A percentile compares a stretch with the other conserved stretches of the same genome.
These are phyloP conservation scores for Orientallactaga sibirica DNA, from an alignment of 2,797 vertebrate species.

Conservation along the genomic window DNA sequence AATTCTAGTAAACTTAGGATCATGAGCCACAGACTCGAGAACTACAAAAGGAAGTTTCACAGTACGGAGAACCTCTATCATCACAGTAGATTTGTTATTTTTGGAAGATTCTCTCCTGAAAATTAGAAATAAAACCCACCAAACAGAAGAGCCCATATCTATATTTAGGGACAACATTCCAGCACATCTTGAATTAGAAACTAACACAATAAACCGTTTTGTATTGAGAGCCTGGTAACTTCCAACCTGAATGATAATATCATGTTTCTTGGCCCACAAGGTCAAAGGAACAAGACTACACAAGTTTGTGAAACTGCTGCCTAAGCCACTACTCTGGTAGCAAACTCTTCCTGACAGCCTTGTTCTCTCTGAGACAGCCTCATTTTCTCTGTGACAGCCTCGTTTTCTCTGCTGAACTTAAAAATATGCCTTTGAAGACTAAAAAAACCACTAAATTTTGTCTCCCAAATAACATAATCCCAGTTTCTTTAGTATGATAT, in stretches of 20 bases:
- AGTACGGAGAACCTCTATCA: not conserved
- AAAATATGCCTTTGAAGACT: not conserved
- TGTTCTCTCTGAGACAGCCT: not conserved
- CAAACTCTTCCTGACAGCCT: not conserved
- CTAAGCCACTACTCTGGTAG: conserved; percentile 36
- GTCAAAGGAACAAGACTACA: not conserved
- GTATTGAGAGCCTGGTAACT: conserved; percentile 9
- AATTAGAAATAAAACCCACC: conserved; percentile 44
- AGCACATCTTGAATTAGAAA: not conserved
- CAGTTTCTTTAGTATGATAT: conserved; percentile 9
- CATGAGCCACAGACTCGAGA: not conserved
- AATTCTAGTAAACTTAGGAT: not conserved
- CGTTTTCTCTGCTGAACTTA: not conserved
- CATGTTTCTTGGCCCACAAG: not conserved
- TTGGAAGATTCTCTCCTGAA: conserved; percentile 59
- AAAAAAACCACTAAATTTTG: conserved; percentile 31
- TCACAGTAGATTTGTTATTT: not conserved
- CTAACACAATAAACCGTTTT: conserved; percentile 29
- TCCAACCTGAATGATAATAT: conserved; percentile 44
- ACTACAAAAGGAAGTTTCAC: not conserved
- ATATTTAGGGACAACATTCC: not conserved
- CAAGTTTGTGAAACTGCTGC: not conserved
- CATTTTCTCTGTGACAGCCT: not conserved
- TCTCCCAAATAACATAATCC: conserved; percentile 39
- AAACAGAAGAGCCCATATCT: conserved; percentile 26